phyloP scores from a whole-genome alignment of 2,888 invertebrate genomes.

The Hydrotaea cyrtoneurina region DNA sequence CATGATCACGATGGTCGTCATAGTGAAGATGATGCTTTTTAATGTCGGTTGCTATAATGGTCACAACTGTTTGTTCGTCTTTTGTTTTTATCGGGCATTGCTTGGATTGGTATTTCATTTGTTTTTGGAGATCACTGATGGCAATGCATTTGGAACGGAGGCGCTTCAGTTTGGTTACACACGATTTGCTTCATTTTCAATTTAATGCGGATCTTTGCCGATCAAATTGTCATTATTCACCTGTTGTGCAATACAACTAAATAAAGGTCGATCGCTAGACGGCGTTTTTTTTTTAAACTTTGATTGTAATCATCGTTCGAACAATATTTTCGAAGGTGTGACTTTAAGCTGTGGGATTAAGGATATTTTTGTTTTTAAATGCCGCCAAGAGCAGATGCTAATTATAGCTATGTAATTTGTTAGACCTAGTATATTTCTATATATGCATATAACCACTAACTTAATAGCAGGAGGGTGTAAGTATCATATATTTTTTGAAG shows the following conservation, averaged over 20 bases:
- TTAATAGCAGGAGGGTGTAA: too few species aligned
- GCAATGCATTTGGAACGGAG: slow-evolving; percentile 59
- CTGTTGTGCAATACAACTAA: slow-evolving; percentile 38
- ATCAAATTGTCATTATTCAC: slow-evolving; percentile 66
- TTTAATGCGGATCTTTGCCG: slow-evolving; percentile 61
- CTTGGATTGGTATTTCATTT: neutral
- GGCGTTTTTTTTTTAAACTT: neutral
- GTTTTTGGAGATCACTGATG: slow-evolving; percentile 8
- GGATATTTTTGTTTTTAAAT: neutral
- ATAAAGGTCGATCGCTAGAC: neutral
- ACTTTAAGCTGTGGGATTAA: neutral
- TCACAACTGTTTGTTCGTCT: slow-evolving; percentile 18
- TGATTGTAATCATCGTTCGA: neutral
- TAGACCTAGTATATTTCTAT: neutral
- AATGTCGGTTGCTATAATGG: too few species aligned
- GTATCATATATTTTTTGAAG: too few species aligned
- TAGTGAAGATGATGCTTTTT: too few species aligned
- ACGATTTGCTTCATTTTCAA: slow-evolving; percentile 63
- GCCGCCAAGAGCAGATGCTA: neutral
- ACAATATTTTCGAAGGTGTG: neutral
- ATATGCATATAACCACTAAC: too few species aligned
- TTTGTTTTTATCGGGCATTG: neutral
- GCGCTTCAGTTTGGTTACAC: slow-evolving; percentile 60
- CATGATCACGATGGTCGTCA: neutral
- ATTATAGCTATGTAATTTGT: neutral